phyloP scores from a whole-genome alignment of 2,888 invertebrate species.

The Peribatodes rhomboidaria region DNA sequence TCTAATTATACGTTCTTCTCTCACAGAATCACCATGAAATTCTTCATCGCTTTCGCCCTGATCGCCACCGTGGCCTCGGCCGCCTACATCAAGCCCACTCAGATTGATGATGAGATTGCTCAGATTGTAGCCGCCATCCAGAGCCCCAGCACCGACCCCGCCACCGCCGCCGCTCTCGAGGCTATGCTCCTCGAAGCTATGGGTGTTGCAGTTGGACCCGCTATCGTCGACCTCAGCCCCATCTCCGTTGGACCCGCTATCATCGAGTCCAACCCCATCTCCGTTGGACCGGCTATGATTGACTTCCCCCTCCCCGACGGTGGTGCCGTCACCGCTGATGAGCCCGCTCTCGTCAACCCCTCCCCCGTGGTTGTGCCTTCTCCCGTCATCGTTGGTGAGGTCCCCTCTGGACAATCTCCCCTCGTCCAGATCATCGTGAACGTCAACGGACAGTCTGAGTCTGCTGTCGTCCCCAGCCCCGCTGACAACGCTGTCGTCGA shows the following conservation, averaged over 20 bases:
- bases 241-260: conserved; percentile 47
- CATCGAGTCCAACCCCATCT: conserved; percentile 43
- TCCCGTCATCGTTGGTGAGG: conserved; percentile 40
- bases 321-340: conserved; percentile 35
- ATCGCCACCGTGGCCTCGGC: conserved; percentile 69
- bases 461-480: conserved; percentile 33
- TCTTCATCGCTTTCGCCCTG: conserved; percentile 66
- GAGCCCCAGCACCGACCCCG: conserved; percentile 50
- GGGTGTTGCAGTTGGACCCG: conserved; percentile 37
- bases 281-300: conserved; percentile 47
- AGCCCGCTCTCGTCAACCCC: conserved; percentile 12
- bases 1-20: conserved; percentile 3
- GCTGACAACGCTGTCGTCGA: conserved; percentile 34
- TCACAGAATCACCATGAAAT: conserved; percentile 68
- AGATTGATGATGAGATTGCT: conserved; percentile 42
- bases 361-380: conserved; percentile 26
- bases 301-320: conserved; percentile 48
- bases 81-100: conserved; percentile 52
- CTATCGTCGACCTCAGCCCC: conserved; percentile 41
- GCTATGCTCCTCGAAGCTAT: conserved; percentile 44
- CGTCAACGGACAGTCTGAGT: conserved; percentile 47
- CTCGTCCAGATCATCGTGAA: conserved; percentile 59
- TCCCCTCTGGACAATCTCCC: conserved; percentile 43
- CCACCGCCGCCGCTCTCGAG: conserved; percentile 48
- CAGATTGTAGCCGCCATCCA: conserved; percentile 52